phyloP scores from a whole-genome alignment of 1,140 invertebrate genomes.

The Palaemon carinicauda region DNA sequence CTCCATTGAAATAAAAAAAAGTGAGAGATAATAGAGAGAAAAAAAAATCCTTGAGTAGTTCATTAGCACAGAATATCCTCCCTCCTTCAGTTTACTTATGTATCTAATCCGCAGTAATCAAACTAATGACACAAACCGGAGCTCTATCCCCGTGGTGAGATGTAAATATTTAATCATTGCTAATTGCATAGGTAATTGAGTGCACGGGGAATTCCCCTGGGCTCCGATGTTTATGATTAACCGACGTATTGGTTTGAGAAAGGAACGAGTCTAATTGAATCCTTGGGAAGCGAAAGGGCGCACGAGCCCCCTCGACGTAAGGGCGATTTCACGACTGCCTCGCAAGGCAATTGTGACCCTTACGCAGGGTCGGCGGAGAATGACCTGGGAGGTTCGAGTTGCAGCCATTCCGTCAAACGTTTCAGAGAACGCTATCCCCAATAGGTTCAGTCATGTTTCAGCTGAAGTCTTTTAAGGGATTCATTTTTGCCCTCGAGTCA shows the following conservation, averaged over 20 bases:
- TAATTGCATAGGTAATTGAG: conserved; percentile 52
- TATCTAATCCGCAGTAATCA: conserved; percentile 45
- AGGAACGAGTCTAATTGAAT: conserved; percentile 52
- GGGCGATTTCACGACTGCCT: neutral
- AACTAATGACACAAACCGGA: conserved; percentile 42
- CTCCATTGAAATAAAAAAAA: no score
- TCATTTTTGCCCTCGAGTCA: neutral
- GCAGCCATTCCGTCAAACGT: conserved; percentile 18
- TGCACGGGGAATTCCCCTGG: conserved; percentile 34
- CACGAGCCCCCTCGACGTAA: neutral
- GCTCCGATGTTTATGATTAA: conserved; percentile 48
- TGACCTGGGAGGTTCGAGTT: neutral
- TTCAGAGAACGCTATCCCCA: conserved; percentile 14
- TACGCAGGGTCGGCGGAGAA: neutral
- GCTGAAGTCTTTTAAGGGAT: neutral
- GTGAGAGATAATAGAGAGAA: neutral
- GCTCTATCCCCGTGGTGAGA: conserved; percentile 24
- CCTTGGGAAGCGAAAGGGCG: neutral
- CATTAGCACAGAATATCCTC: neutral
- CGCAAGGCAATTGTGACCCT: neutral
- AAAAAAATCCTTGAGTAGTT: neutral
- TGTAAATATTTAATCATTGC: conserved; percentile 51
- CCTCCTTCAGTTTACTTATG: conserved; percentile 33
- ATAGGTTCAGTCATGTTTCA: conserved; percentile 25
- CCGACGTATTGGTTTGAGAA: conserved; percentile 51